These are phyloP conservation scores for Laticauda colubrina DNA, from an alignment of 2,113 vertebrate species.

Conservation along the genomic window DNA sequence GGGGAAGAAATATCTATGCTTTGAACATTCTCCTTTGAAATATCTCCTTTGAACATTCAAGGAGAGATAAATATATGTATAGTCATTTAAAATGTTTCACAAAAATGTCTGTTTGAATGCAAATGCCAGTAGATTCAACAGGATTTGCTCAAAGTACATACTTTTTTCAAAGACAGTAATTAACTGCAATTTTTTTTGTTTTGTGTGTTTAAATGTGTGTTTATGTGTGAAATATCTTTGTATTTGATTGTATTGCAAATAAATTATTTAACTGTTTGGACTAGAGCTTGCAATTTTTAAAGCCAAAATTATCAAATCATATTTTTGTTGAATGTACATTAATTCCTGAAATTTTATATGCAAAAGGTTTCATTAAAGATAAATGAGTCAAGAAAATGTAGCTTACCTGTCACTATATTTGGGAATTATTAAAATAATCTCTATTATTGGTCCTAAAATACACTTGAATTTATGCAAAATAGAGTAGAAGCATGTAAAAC, in stretches of 20 bases:
- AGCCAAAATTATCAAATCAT: not conserved
- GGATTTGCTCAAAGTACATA: not conserved
- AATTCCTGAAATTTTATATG: not conserved
- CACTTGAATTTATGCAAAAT: not conserved
- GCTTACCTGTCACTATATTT: not conserved
- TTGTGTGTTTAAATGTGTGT: not conserved
- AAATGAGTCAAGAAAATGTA: not conserved
- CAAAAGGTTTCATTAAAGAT: not conserved
- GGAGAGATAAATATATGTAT: not conserved
- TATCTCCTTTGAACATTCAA: not conserved
- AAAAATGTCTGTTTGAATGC: not conserved
- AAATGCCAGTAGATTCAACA: not conserved
- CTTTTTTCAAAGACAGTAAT: not conserved
- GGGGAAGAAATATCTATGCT: not conserved
- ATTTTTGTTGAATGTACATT: not conserved
- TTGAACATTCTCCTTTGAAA: too few species aligned
- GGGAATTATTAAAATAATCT: slow-evolving; percentile 11
- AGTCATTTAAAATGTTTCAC: not conserved
- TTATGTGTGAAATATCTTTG: not conserved
- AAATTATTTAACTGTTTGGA: not conserved
- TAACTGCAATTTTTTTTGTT: not conserved
- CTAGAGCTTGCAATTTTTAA: not conserved
- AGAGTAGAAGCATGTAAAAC: slow-evolving; percentile 15
- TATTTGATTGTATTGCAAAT: not conserved
- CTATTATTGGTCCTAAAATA: not conserved